Conservation (phyloP, 2,797 vertebrate genomes). For the Myotis pilosus region DNA sequence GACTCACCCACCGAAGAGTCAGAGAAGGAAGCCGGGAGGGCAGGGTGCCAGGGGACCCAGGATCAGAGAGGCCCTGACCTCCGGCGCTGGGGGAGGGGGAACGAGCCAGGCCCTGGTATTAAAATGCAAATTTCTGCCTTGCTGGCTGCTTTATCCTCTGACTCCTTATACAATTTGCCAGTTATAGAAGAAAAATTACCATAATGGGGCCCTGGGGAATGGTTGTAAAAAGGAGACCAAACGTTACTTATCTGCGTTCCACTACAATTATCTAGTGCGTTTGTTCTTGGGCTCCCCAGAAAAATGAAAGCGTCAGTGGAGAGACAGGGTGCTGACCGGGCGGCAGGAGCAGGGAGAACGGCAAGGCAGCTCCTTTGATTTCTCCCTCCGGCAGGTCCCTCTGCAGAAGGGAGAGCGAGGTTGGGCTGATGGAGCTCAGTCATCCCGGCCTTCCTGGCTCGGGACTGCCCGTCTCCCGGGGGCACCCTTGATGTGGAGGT, state of each 20-base stretch:
- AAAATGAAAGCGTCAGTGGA: conserved; percentile 73
- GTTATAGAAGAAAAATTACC: conserved; percentile 91
- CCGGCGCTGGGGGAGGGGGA: conserved; percentile 66
- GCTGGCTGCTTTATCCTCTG: conserved; percentile 91
- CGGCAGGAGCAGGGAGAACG: neutral
- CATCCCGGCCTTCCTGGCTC: neutral
- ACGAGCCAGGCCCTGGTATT: conserved; percentile 90
- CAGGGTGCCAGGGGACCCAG: neutral
- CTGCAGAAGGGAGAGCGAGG: neutral
- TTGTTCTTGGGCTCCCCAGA: conserved; percentile 75
- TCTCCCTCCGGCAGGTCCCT: neutral
- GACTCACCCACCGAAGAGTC: neutral
- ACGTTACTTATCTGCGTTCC: conserved; percentile 83
- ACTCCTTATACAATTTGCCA: conserved; percentile 87
- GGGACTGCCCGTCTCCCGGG: neutral
- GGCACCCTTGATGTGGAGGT: neutral
- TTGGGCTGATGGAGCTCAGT: neutral
- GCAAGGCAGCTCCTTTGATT: neutral
- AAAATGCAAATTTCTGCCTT: conserved; percentile 94
- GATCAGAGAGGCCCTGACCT: conserved; percentile 65
- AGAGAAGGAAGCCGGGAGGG: neutral
- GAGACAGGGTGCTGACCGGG: conserved; percentile 58
- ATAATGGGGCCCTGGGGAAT: conserved; percentile 87
- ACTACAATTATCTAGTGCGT: conserved; percentile 82
- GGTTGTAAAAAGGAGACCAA: conserved; percentile 85